Evolutionary conservation across 1,140 invertebrate genomes (phyloP).

Genomic region (Drosophila nigromelanica): DNA sequence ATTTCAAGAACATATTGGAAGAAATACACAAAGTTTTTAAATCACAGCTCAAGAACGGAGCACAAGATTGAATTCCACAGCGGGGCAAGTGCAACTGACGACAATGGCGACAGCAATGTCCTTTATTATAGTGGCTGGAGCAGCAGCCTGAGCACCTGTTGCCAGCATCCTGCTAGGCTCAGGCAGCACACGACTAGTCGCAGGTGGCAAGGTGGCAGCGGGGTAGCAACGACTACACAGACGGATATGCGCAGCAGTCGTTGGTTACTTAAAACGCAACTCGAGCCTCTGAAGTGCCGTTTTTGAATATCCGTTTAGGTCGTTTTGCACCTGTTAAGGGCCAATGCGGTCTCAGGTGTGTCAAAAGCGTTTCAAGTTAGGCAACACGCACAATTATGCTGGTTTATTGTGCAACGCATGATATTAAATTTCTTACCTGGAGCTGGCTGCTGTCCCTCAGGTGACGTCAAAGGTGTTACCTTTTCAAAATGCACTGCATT

Average conservation of each 20-base stretch:
- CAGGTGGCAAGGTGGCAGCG: conserved; percentile 8
- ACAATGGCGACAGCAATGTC: conserved; percentile 4
- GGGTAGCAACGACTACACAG: neutral
- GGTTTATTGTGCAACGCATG: conserved; percentile 54
- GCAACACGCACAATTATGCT: conserved; percentile 60
- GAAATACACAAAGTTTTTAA: conserved; percentile 1
- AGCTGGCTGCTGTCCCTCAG: conserved; percentile 1
- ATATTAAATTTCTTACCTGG: conserved; percentile 13
- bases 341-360: conserved; percentile 71
- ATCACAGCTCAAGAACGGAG: neutral
- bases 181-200: neutral
- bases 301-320: too few species aligned
- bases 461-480: conserved; percentile 17
- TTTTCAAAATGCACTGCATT: conserved; percentile 44
- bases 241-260: conserved; percentile 60
- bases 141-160: neutral
- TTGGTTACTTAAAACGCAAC: conserved; percentile 30
- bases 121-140: conserved; percentile 61
- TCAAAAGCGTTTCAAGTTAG: conserved; percentile 21
- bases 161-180: neutral
- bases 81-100: conserved; percentile 49
- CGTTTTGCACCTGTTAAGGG: conserved; percentile 15
- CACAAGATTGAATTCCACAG: conserved; percentile 48
- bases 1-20: conserved; percentile 12
- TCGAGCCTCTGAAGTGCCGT: neutral